Base-by-base conservation (phyloP, 2,113 vertebrate genomes). In the Plecturocebus donacophilus region DNA sequence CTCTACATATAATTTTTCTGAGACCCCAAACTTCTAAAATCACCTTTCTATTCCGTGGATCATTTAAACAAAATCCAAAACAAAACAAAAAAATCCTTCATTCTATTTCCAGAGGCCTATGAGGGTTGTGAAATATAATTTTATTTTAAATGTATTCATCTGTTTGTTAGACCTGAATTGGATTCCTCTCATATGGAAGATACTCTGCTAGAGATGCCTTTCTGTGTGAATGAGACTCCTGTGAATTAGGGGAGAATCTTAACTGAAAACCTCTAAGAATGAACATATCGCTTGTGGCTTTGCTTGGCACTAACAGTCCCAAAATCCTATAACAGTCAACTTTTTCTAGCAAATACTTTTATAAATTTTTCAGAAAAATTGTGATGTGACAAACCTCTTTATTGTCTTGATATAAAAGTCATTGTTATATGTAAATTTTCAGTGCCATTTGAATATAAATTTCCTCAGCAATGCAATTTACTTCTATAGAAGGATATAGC, bases 71-170 rank as follows among this genome's bases (percentile, higher is more conserved):
- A 5, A 64, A 64, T 30, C 61, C 81, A 89, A 80, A 56, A 7
- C 23, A 66, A 66, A 71, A 5, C 14, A 35, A 56, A 47, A 0
- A 52, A 14, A 30, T 27, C 32, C 49, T 88, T 3, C 66, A 30
- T 90, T 17, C 52, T 32, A 64, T 32, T 93, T 73, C 64, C 32
- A 91, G 32, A 93, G 27, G 8, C 56, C 82, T 4, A 17, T 23
- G 79, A 71, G 66, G 6, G 27, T 82, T 86, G 21, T 52, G 30
- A 91, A 86, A 52, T 1, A 8, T 52, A 45, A 35, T 87, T 87
- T 80, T 58, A 73, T 32, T 89, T 95, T 76, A 71, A 91, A 61
- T 77, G 45, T 13, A 35, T 38, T 35, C 10, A 83, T 82, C 45
- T 27, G 54, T 64, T 77, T 79, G 8, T 92, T 89, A 85, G 52